Conservation (phyloP, 2,888 invertebrate genomes). For the Caenorhabditis afra region DNA sequence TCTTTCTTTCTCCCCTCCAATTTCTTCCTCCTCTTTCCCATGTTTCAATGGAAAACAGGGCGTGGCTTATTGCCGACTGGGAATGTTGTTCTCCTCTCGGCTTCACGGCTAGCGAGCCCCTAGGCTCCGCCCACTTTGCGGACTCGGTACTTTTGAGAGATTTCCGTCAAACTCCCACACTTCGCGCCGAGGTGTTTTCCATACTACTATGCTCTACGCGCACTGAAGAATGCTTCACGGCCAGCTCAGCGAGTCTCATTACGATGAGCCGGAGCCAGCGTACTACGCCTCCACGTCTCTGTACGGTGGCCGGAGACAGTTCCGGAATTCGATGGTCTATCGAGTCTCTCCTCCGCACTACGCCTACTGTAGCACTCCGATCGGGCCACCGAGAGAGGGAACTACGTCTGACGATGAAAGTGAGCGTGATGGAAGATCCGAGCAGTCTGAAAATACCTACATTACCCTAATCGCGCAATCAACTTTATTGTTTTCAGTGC, state of each 20-base stretch:
- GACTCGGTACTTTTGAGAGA: no score
- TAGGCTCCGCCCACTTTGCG: constrained; percentile 16
- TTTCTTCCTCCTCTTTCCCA: neutral
- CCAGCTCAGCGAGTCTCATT: constrained; percentile 31
- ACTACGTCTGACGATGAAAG: constrained; percentile 28
- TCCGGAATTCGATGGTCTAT: constrained; percentile 42
- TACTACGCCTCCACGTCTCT: constrained; percentile 41
- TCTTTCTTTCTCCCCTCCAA: constrained; percentile 28
- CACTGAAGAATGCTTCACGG: neutral
- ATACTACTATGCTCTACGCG: neutral
- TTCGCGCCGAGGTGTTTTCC: constrained; percentile 10
- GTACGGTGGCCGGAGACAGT: constrained; percentile 22
- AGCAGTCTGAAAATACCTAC: neutral
- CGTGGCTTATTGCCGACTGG: constrained; percentile 33
- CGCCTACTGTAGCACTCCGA: constrained; percentile 53
- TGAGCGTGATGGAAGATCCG: no score
- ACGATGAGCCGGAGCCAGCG: constrained; percentile 43
- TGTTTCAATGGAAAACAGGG: constrained; percentile 41
- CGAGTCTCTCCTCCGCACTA: constrained; percentile 47
- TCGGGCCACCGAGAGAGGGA: constrained; percentile 21
- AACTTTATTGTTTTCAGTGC: constrained; percentile 65
- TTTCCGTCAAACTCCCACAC: neutral
- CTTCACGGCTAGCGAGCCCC: neutral
- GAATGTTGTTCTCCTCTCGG: constrained; percentile 38
- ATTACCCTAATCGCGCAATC: no score